These are phyloP conservation scores for Remorina albescens DNA, from an alignment of 2,797 vertebrate species.

Conservation along the genomic window DNA sequence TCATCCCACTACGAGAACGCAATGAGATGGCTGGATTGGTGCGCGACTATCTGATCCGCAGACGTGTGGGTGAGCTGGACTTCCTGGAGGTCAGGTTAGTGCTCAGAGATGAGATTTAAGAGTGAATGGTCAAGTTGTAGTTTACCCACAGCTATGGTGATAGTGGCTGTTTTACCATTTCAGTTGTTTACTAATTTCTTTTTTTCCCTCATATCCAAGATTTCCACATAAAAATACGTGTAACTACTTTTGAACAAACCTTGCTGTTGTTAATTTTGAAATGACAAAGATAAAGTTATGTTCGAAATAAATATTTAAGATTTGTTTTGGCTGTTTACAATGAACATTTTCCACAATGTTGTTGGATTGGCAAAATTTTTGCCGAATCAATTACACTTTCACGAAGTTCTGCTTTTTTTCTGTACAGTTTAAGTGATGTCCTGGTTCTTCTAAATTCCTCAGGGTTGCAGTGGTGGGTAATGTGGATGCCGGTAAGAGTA, in stretches of 20 bases:
- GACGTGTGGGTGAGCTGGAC: slow-evolving; percentile 96
- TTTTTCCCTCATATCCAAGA: neutral
- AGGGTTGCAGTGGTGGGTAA: slow-evolving; percentile 99
- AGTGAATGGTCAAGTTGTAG: neutral
- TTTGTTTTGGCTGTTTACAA: neutral
- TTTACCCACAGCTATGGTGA: neutral
- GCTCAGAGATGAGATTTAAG: neutral
- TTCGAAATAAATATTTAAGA: neutral
- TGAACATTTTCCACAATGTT: neutral
- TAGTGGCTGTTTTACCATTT: neutral
- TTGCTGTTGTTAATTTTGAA: neutral
- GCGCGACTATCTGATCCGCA: slow-evolving; percentile 94
- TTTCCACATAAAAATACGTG: neutral
- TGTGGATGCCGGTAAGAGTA: slow-evolving; percentile 98
- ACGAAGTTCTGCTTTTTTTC: neutral
- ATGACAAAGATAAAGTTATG: neutral
- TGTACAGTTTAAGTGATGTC: neutral
- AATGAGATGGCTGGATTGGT: slow-evolving; percentile 92
- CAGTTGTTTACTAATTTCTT: neutral
- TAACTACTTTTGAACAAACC: neutral
- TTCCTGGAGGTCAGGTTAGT: slow-evolving; percentile 99
- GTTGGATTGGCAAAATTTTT: neutral
- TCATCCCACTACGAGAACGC: slow-evolving; percentile 93
- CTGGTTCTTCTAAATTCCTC: slow-evolving; percentile 8
- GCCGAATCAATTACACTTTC: neutral